Evolutionary conservation across 2,888 invertebrate genomes (phyloP).

Genomic region (Eretmocerus hayati): DNA sequence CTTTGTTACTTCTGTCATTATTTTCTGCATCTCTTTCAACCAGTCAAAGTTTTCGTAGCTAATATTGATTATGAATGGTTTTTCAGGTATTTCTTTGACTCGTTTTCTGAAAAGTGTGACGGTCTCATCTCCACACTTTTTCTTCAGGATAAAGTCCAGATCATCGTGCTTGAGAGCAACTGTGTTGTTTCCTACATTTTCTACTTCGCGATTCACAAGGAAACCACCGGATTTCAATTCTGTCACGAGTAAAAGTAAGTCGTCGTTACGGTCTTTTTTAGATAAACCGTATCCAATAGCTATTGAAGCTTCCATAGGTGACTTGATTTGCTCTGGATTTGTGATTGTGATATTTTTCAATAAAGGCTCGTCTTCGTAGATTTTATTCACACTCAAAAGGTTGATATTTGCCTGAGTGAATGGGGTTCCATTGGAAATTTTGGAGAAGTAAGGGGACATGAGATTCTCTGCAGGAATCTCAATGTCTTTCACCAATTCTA

Average conservation of each 20-base stretch:
- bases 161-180: constrained; percentile 53
- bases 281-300: constrained; percentile 53
- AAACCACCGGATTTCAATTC: constrained; percentile 32
- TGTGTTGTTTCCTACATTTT: constrained; percentile 23
- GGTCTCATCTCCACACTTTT: constrained; percentile 4
- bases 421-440: constrained; percentile 61
- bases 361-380: constrained; percentile 47
- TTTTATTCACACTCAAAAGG: constrained; percentile 44
- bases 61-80: constrained; percentile 27
- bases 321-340: constrained; percentile 52
- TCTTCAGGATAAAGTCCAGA: constrained; percentile 10
- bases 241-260: constrained; percentile 20
- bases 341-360: constrained; percentile 53
- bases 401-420: constrained; percentile 61
- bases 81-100: constrained; percentile 30
- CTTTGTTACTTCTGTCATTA: constrained; percentile 38
- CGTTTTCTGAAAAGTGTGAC: constrained; percentile 28
- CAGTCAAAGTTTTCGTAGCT: constrained; percentile 40
- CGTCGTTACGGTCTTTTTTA: not conserved
- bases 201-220: constrained; percentile 31
- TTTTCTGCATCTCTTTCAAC: constrained; percentile 39
- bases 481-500: constrained; percentile 37
- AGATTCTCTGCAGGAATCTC: constrained; percentile 35
- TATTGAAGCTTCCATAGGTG: constrained; percentile 50
- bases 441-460: constrained; percentile 52